Evolutionary conservation across 1,140 invertebrate genomes (phyloP), one percentile per base, ranked within the genome.

Genomic region (Rhysida immarginata): DNA sequence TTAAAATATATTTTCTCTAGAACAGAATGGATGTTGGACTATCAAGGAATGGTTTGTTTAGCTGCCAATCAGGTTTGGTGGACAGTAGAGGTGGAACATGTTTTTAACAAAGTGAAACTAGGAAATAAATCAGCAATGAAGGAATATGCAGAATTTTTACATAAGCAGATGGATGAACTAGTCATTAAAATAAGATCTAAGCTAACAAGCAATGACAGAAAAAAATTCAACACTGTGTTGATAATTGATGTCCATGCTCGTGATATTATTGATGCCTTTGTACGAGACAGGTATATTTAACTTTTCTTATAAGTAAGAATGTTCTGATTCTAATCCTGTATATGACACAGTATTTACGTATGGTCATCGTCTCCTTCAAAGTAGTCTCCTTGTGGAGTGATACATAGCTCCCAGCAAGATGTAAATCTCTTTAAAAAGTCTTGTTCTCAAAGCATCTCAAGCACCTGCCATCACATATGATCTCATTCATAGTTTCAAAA

Each of bases 81-180:
- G 88, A 93, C 89, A 0, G 86, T 84, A 21, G 88, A 93, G 72
- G 86, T 89, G 1, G 89, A 95, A 68, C 83, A 93, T 64, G 83
- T 87, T 0, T 93, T 94, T 64, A 66, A 71, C 0, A 82, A 84
- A 65, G 82, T 87, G 24, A 73, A 76, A 16, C 76, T 75, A 61
- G 88, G 88, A 3, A 77, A 83, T 42, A 88, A 89, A 66, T 71
- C 80, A 21, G 84, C 87, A 0, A 91, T 94, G 85, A 92, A 91
- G 70, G 83, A 90, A 63, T 91, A 90, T 70, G 73, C 92, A 13
- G 74, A 78, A 60, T 77, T 83, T 61, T 75, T 85, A 41, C 90
- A 93, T 65, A 73, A 76, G 57, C 86, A 90, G 68, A 72, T 95
- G n/a, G 81, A 88, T 62, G 84, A 87, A 59, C 76, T 93, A 2